Evolutionary conservation across 2,888 invertebrate genomes (phyloP).

Genomic region (Luffia ferchaultella): DNA sequence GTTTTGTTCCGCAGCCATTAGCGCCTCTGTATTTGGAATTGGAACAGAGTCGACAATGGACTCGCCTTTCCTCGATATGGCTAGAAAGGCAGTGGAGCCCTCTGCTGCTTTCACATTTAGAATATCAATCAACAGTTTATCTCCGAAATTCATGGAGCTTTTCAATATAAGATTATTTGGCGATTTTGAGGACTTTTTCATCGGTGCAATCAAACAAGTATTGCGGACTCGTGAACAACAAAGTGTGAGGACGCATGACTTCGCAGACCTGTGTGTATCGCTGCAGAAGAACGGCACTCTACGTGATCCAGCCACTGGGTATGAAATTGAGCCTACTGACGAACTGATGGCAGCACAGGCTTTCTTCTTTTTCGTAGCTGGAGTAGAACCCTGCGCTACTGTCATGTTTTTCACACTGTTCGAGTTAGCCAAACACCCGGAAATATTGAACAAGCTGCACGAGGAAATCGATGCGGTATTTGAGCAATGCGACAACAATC

Average conservation of each 20-base stretch:
- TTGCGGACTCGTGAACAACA: constrained; percentile 23
- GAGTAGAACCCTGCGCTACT: constrained; percentile 45
- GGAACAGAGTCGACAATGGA: constrained; percentile 30
- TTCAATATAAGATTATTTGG: constrained; percentile 31
- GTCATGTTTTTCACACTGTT: constrained; percentile 38
- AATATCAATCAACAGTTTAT: constrained; percentile 20
- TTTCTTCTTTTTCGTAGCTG: constrained; percentile 51
- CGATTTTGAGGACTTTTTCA: constrained; percentile 33
- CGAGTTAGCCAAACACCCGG: constrained; percentile 35
- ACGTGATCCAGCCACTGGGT: constrained; percentile 28
- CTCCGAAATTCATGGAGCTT: constrained; percentile 25
- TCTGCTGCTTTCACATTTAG: constrained; percentile 19
- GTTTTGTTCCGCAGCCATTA: constrained; percentile 32
- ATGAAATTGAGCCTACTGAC: constrained; percentile 29
- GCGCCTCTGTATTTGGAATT: constrained; percentile 42
- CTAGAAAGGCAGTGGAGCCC: constrained; percentile 25
- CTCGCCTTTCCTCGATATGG: constrained; percentile 33
- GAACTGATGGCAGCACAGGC: constrained; percentile 47
- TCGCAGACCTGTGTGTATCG: constrained; percentile 35
- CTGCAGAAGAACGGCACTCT: constrained; percentile 33
- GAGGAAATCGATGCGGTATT: constrained; percentile 39
- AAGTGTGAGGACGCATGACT: constrained; percentile 26
- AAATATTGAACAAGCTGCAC: constrained; percentile 33
- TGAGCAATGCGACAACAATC: constrained; percentile 20
- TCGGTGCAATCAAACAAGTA: constrained; percentile 32